Evolutionary conservation across 2,113 vertebrate genomes (phyloP).

Genomic region (Steatornis caripensis): DNA sequence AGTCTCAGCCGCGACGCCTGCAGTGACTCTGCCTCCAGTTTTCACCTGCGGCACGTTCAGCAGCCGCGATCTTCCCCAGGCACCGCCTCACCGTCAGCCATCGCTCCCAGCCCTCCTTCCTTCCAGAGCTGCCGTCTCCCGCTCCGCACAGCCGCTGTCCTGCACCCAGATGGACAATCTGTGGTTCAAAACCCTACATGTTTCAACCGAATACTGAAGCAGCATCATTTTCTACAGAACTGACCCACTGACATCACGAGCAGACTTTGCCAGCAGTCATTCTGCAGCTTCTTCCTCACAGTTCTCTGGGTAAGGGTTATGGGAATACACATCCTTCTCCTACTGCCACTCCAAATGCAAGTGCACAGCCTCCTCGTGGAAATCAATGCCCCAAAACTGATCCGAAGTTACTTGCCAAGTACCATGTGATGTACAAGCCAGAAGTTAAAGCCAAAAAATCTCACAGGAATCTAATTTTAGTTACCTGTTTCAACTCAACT

Average conservation of each 20-base stretch:
- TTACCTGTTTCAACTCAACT: background rate
- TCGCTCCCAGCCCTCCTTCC: background rate
- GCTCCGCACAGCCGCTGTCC: background rate
- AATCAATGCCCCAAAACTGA: fast-evolving
- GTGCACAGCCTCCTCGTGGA: fast-evolving
- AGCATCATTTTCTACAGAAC: fast-evolving
- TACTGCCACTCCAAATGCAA: background rate
- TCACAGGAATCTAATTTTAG: background rate
- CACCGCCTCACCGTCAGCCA: too few species aligned
- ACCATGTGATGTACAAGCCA: background rate
- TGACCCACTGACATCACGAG: fast-evolving
- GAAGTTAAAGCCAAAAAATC: background rate
- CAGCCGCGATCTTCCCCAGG: too few species aligned
- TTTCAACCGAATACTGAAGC: fast-evolving
- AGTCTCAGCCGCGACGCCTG: background rate
- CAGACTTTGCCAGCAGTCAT: background rate
- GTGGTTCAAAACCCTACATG: fast-evolving
- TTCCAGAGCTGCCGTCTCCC: background rate
- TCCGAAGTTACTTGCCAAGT: background rate
- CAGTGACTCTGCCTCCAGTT: background rate
- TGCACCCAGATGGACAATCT: background rate
- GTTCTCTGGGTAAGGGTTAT: background rate
- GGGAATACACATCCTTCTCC: background rate
- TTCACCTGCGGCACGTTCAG: background rate
- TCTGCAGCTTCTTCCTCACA: background rate